Conservation (phyloP, 2,888 invertebrate genomes). For the Mystacides longicornis region DNA sequence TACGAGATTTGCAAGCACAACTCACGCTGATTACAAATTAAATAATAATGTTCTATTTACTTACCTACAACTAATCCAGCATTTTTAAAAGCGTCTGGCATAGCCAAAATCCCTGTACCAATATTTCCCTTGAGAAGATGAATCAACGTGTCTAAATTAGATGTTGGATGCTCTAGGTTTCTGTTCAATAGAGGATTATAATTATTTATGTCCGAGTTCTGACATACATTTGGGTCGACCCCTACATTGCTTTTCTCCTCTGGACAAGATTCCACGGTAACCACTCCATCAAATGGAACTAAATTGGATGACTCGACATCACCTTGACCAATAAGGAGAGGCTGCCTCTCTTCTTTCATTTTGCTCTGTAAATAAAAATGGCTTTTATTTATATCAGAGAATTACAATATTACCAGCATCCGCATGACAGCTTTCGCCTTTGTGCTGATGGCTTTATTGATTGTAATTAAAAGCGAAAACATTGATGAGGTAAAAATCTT, state of each 20-base stretch:
- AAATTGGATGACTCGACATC: conserved; percentile 28
- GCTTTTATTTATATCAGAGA: too few species aligned
- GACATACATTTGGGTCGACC: conserved; percentile 33
- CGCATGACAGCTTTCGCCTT: too few species aligned
- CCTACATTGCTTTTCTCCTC: conserved; percentile 27
- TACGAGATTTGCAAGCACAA: too few species aligned
- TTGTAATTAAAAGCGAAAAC: too few species aligned
- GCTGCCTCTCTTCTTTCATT: conserved; percentile 65
- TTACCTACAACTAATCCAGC: conserved; percentile 78
- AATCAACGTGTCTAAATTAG: conserved; percentile 70
- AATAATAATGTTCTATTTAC: too few species aligned
- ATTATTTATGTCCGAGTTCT: conserved; percentile 27
- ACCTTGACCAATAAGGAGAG: conserved; percentile 45
- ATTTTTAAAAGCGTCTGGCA: conserved; percentile 92
- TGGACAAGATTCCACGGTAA: conserved; percentile 32
- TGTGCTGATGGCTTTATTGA: too few species aligned
- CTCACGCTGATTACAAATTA: too few species aligned
- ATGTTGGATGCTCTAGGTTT: conserved; percentile 69
- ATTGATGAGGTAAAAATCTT: too few species aligned
- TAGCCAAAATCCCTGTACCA: conserved; percentile 93
- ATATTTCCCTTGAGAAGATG: conserved; percentile 67
- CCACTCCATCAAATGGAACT: conserved; percentile 13
- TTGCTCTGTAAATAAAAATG: conserved; percentile 30
- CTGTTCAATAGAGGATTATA: conserved; percentile 59
- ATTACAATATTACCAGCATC: too few species aligned